Evolutionary conservation across 2,113 vertebrate species (phyloP).

Genomic region (Alosa alosa): DNA sequence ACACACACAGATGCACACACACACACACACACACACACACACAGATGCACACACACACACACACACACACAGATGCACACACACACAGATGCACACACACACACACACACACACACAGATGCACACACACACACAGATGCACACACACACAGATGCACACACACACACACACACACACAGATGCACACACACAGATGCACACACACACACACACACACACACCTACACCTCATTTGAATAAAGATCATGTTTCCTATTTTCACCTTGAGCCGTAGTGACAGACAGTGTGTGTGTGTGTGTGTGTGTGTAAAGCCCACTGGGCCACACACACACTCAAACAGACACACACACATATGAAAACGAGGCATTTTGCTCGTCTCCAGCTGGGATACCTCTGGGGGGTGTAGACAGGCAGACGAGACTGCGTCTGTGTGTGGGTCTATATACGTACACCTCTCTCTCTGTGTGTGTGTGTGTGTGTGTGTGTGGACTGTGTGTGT

Average conservation of each 20-base stretch:
- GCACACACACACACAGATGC: background rate
- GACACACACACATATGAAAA: background rate
- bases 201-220: background rate
- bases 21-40: background rate
- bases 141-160: background rate
- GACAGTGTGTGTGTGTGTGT: background rate
- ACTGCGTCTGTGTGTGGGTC: background rate
- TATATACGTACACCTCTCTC: too few species aligned
- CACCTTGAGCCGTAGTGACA: conserved; percentile 23
- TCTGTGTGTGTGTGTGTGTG: too few species aligned
- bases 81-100: background rate
- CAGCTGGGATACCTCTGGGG: background rate
- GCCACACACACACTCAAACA: background rate
- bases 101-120: background rate
- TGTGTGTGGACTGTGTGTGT: background rate
- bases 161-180: background rate
- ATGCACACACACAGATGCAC: background rate
- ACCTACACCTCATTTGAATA: conserved; percentile 1
- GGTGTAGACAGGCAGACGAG: background rate
- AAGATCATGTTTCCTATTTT: conserved; percentile 24
- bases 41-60: too few species aligned
- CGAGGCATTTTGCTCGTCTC: background rate
- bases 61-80: background rate
- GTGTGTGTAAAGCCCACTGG: background rate
- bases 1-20: background rate